A percentile compares a stretch with the other conserved stretches of the same genome.
Evolutionary conservation across 2,888 invertebrate species (phyloP).

Genomic region (Himalopsyche tibetana): DNA sequence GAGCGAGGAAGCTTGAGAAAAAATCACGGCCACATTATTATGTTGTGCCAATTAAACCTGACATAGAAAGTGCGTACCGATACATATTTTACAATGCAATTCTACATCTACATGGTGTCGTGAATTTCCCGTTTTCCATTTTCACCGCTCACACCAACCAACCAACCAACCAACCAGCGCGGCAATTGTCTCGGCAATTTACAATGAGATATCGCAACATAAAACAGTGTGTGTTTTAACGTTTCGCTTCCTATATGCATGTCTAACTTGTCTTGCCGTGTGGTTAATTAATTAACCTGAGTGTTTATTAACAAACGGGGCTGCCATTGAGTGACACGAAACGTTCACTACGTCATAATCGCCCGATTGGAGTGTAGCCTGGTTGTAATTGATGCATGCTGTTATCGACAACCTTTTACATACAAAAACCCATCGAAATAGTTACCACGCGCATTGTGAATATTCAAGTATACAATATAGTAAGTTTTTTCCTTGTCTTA

Average conservation of each 20-base stretch:
- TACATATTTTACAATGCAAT: too few species aligned
- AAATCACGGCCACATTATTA: too few species aligned
- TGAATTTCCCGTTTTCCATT: conserved; percentile 19
- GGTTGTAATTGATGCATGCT: background rate
- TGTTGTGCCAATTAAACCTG: too few species aligned
- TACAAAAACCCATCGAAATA: too few species aligned
- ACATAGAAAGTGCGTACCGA: background rate
- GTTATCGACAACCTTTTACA: background rate
- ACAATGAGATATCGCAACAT: background rate
- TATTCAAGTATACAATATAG: too few species aligned
- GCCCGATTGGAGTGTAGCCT: background rate
- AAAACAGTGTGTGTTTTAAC: background rate
- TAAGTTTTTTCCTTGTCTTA: too few species aligned
- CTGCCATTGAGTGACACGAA: background rate
- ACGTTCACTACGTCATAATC: background rate
- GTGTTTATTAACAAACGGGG: conserved; percentile 9
- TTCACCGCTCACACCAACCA: background rate
- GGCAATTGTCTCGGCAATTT: background rate
- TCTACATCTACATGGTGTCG: background rate
- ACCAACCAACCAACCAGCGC: too few species aligned
- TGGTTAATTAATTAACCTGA: conserved; percentile 3
- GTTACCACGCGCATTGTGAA: too few species aligned
- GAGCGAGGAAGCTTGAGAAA: too few species aligned
- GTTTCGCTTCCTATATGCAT: background rate
- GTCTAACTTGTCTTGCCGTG: background rate